Base-by-base conservation (phyloP, 2,797 vertebrate species). In the Limnodromus scolopaceus region DNA sequence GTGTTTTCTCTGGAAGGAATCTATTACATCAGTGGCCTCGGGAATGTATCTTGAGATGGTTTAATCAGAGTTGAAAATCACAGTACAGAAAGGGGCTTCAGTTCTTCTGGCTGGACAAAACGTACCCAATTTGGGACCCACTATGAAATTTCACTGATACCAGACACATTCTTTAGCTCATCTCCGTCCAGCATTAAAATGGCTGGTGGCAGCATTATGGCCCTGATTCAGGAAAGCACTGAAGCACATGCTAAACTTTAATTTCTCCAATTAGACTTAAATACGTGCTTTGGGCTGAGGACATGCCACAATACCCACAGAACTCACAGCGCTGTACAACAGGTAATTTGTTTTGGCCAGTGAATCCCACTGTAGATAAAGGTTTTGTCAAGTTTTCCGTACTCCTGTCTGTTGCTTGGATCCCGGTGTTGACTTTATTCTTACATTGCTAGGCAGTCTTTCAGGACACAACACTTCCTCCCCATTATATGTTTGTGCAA, bases 51-150 rank as follows among this genome's bases (percentile, higher is more conserved):
- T 36, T 81, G 71, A 74, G 84, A 78, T 87, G 57, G 80, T 90
- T 96, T 94, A 93, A 92, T 91, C 81, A 38, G 92, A 92, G 85
- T 25, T 90, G 81, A 93, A 96, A 65, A 95, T 94, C 94, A 58
- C 71, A 91, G 77, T 22, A 92, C 68, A 98, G 92, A 97, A 97
- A 97, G 87, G 92, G 69, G 80, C 90, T 96, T 97, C 92, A 96
- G 96, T 97, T 94, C 80, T 89, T 86, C 70, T 94, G 82, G 83
- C 89, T 79, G 92, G 68, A 97, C 94, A 92, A 12, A 23, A 58
- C 0, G 53, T 92, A 61, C 88, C 70, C 75, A 43, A 1, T 68
- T 63, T 72, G 72, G 84, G 78, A 93, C 43, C 22, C 6, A 14
- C 70, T 87, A 24, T 61, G 69, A 85, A 94, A 95, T 87, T 72